Conservation (phyloP, 1,140 invertebrate genomes). For the Coelopa frigida region DNA sequence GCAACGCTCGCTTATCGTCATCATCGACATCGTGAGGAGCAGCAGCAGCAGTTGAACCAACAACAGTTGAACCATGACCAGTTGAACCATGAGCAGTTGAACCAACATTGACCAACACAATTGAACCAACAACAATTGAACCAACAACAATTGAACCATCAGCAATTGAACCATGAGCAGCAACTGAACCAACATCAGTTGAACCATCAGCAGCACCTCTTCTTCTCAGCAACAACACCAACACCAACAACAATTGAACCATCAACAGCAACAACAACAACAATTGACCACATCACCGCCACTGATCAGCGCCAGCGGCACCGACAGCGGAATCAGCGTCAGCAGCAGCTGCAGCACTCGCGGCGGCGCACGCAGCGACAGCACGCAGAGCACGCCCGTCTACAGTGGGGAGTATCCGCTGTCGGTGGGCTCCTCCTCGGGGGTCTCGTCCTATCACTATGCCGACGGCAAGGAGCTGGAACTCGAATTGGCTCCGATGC, state of each 20-base stretch:
- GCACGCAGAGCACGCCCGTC: constrained; percentile 36
- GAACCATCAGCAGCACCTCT: constrained; percentile 6
- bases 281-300: constrained; percentile 21
- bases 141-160: constrained; percentile 31
- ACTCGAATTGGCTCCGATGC: constrained; percentile 8
- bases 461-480: constrained; percentile 30
- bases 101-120: constrained; percentile 22
- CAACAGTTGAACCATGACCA: background rate
- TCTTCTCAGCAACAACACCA: background rate
- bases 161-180: constrained; percentile 32
- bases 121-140: constrained; percentile 26
- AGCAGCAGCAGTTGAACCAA: constrained; percentile 1
- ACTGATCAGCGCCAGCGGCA: constrained; percentile 36
- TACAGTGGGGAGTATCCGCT: constrained; percentile 38
- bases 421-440: constrained; percentile 37
- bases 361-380: constrained; percentile 32
- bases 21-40: background rate
- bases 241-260: background rate
- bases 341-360: constrained; percentile 27
- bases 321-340: constrained; percentile 38
- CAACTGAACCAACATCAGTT: constrained; percentile 20
- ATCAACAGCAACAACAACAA: constrained; percentile 8
- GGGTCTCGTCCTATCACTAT: constrained; percentile 33
- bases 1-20: constrained; percentile 15
- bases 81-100: background rate